These are phyloP conservation scores for Intellagama lesueurii DNA, from an alignment of 2,797 vertebrate genomes.

Conservation along the genomic window DNA sequence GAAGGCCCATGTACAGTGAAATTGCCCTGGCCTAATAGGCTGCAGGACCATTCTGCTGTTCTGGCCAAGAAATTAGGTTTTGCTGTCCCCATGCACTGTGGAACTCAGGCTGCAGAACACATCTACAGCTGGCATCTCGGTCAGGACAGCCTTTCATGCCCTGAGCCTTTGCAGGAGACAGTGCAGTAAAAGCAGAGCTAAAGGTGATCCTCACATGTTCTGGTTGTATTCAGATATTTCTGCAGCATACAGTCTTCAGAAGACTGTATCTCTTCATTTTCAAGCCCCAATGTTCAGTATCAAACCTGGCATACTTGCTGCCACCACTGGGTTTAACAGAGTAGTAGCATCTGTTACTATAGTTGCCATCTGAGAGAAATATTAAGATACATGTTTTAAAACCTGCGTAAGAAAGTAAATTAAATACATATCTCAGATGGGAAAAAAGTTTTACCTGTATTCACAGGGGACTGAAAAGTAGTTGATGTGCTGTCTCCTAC, in stretches of 20 bases:
- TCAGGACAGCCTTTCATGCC: background rate
- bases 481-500: slow-evolving; percentile 70
- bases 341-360: background rate
- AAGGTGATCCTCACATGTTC: background rate
- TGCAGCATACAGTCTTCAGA: background rate
- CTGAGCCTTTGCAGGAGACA: too few species aligned
- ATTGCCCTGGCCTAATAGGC: too few species aligned
- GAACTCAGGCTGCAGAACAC: too few species aligned
- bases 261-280: background rate
- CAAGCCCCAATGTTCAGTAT: background rate
- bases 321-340: background rate
- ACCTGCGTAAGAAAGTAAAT: background rate
- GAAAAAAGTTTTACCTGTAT: slow-evolving; percentile 72
- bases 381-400: background rate
- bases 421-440: background rate
- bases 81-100: background rate
- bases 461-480: slow-evolving; percentile 74
- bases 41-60: too few species aligned
- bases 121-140: background rate
- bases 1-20: too few species aligned
- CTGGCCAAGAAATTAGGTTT: too few species aligned
- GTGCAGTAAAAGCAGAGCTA: too few species aligned
- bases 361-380: background rate
- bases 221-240: background rate
- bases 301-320: background rate